phyloP scores from a whole-genome alignment of 2,888 invertebrate genomes.

The Mellilla xanthometata region DNA sequence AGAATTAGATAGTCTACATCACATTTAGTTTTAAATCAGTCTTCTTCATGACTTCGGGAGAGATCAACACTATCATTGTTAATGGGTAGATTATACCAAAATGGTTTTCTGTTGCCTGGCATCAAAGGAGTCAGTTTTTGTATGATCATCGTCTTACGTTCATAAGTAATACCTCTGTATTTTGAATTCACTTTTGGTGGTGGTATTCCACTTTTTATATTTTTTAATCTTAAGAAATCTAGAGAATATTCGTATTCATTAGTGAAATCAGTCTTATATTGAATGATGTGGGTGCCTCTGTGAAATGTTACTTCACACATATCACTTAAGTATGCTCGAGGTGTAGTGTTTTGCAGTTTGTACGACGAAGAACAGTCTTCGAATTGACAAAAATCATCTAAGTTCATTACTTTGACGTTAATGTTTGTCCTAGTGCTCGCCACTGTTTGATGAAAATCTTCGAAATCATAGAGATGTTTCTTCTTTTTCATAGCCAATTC shows the following conservation, averaged over 20 bases:
- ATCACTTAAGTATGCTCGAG: slow-evolving; percentile 12
- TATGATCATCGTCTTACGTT: background rate
- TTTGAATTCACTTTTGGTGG: background rate
- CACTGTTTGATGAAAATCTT: slow-evolving; percentile 13
- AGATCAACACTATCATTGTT: background rate
- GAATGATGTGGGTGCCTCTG: background rate
- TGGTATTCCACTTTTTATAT: background rate
- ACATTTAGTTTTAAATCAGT: background rate
- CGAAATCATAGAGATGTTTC: slow-evolving; percentile 8
- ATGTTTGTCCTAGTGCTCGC: slow-evolving; percentile 1
- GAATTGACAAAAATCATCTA: slow-evolving; percentile 1
- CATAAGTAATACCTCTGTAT: background rate
- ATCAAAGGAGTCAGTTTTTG: background rate
- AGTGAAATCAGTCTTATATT: background rate
- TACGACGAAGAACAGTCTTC: slow-evolving; percentile 4
- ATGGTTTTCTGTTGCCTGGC: slow-evolving; percentile 1
- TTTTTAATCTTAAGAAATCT: background rate
- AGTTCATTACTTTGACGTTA: background rate
- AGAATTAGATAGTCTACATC: background rate
- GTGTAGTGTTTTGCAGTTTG: slow-evolving; percentile 10
- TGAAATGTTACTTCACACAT: slow-evolving; percentile 4
- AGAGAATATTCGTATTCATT: background rate
- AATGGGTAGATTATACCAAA: background rate
- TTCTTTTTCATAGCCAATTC: slow-evolving; percentile 1
- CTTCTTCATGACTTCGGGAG: background rate